Base-by-base conservation (phyloP, 1,140 invertebrate species). In the Drosophila lowei region DNA sequence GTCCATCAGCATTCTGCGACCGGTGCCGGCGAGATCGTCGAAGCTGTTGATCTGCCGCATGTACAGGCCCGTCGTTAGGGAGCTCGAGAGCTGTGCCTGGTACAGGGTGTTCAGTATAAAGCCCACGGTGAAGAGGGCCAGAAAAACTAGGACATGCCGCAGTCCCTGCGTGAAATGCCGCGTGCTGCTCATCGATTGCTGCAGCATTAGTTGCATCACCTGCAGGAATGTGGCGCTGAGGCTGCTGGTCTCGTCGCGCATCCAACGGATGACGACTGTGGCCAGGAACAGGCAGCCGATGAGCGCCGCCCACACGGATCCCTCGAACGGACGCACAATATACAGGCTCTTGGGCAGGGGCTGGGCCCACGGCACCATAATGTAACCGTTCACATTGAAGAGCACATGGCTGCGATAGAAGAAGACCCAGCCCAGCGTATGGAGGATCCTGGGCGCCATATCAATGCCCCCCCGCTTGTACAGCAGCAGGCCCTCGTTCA, bases 361-460 rank as follows among this genome's bases (percentile, higher is more conserved):
- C 13, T 47, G 41, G 0, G 72, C 62, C 73, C 63, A 75, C 8
- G 72, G 72, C 2, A 67, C 72, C 25, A 75, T 61, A 0, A 75
- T 23, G 34, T 42, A 49, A 0, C 50, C 50, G 38, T 68, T 75
- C n/a, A 67, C 44, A 11, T 75, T 68, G 8, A 56, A 67, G 1
- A 75, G 38, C 7, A 66, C 23, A 21, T 41, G 7, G 34, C 61
- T 67, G n/a, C 43, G 60, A n/a, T 74, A 65, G 6, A 13, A 75
- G 21, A 21, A 75, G 0, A n/a, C 0, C 71, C 71, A 73, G 2
- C 28, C 6, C 13, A 65, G 1, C 1, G 38, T 7, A 11, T 52
- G 46, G 11, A 63, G 43, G 8, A 63, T 63, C 3, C 70, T 28
- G 0, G 71, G 23, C 30, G 64, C 28, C 23, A 74, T 28, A 48